Evolutionary conservation across 2,113 vertebrate species (phyloP), one percentile per base, ranked within the genome.

Genomic region (Ciconia maguari): DNA sequence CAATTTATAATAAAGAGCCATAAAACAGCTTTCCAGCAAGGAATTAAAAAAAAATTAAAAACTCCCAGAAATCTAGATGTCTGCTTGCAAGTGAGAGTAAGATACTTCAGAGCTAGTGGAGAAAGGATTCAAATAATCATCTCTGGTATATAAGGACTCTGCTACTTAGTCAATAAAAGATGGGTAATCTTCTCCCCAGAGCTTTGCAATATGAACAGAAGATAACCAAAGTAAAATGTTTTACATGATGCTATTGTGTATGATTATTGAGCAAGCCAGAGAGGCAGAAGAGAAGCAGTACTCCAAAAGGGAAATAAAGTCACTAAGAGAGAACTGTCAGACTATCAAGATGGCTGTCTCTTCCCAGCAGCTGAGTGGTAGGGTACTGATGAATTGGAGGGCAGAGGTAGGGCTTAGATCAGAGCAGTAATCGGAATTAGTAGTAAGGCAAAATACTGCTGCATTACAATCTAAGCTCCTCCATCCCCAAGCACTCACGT

Each of bases 51-150:
- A 66, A 92, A 96, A 83, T 49, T 62, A 17, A 90, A 86, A 42
- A 38, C 57, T 78, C 92, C 20, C 77, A 87, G 93, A 94, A 97
- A 97, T 92, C 72, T 96, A 86, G 89, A 96, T 95, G 89, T 94
- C 85, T 96, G 94, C 76, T 94, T 81, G 76, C 89, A 97, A 94
- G 75, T 88, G 82, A 90, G 79, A 82, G 41, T 51, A 95, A 76
- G 84, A 84, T 72, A 48, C 52, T 71, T 97, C 89, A 95, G 75
- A 92, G 44, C 16, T 70, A 24, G 20, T 55, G 27, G 15, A 86
- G 66, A 83, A 89, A 84, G 16, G 78, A 79, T 70, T 85, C 21
- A 88, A 85, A 88, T 90, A 94, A 92, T 88, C 85, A 94, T 69
- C 65, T 88, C 12, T 84, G 15, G 11, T 87, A 49, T 76, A 82